Evolutionary conservation across 1,140 invertebrate species (phyloP), one percentile per base, ranked within the genome.

Genomic region (Plectrocnemia conspersa): DNA sequence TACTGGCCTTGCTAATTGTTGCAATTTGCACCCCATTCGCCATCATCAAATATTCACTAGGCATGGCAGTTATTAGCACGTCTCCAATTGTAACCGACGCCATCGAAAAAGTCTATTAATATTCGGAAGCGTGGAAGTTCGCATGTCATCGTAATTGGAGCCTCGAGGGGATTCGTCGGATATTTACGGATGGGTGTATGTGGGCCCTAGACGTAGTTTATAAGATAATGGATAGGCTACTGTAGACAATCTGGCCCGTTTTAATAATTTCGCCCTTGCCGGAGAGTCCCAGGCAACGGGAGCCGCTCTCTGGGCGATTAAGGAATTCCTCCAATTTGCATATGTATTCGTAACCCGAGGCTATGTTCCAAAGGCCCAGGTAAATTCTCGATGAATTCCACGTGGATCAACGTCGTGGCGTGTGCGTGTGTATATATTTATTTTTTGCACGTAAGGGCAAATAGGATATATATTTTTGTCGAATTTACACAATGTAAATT

Each of bases 281-380:
- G 24, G 15, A 32, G 45, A 27, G 13, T 18, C 13, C 29, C 48
- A 38, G 24, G 40, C 29, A 38, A 22, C 48, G 29, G 48, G 29
- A 50, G 48, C 48, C 29, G 21, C n/a, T 22, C 29, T 11, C 15
- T 7, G n/a, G 11, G 29, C 35, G 27, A 55, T 55, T 55, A 47
- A 32, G 23, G 40, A 55, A 55, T 55, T 47, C 53, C 45, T 47
- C 24, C 25, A 27, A 55, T 55, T 55, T 47, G 48, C 53, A 55
- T 55, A 55, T 38, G 22, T 54, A 54, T 45, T 54, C 22, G 24
- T 11, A 25, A 22, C 24, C 38, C 29, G 23, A 27, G 49, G 29
- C 23, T 9, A 19, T 25, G 42, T 23, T 19, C 46, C 46, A 24
- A 18, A 32, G 16, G 11, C 27, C 11, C 33, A 36, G 46, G 16